Conservation (phyloP, 2,888 invertebrate genomes). For the Ornithoptera alexandrae region DNA sequence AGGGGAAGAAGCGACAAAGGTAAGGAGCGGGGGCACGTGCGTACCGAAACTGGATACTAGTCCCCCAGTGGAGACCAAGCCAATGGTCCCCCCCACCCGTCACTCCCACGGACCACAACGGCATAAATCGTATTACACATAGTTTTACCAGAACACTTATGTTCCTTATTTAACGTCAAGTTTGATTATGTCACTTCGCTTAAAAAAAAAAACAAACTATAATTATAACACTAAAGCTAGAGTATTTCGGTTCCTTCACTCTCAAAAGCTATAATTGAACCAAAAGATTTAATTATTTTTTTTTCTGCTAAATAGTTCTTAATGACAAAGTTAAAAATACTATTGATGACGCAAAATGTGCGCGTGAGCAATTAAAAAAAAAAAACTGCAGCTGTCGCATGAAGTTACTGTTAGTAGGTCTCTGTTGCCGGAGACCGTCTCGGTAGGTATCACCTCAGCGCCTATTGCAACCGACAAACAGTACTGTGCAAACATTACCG, state of each 20-base stretch:
- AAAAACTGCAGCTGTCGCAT: too few relatives aligned
- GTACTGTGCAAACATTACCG: too few relatives aligned
- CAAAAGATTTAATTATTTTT: neutral
- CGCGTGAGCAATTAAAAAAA: too few relatives aligned
- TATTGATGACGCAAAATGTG: too few relatives aligned
- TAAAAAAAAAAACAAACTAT: neutral
- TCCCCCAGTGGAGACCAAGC: too few relatives aligned
- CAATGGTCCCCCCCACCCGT: neutral
- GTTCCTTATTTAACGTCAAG: conserved; percentile 8
- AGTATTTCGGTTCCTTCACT: too few relatives aligned
- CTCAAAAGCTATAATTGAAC: too few relatives aligned
- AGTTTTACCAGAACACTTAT: conserved; percentile 18
- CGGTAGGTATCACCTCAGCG: too few relatives aligned
- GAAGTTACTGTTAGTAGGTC: too few relatives aligned
- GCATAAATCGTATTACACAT: conserved; percentile 18
- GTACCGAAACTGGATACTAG: neutral
- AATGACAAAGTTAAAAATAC: neutral
- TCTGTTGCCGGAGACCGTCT: too few relatives aligned
- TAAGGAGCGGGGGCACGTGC: neutral
- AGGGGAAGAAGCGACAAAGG: neutral
- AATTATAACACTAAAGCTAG: neutral
- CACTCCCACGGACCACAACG: conserved; percentile 3
- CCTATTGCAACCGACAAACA: too few relatives aligned
- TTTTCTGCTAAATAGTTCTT: neutral
- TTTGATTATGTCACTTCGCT: conserved; percentile 20